Conservation (phyloP, 2,113 vertebrate genomes). For the Prunella himalayana region DNA sequence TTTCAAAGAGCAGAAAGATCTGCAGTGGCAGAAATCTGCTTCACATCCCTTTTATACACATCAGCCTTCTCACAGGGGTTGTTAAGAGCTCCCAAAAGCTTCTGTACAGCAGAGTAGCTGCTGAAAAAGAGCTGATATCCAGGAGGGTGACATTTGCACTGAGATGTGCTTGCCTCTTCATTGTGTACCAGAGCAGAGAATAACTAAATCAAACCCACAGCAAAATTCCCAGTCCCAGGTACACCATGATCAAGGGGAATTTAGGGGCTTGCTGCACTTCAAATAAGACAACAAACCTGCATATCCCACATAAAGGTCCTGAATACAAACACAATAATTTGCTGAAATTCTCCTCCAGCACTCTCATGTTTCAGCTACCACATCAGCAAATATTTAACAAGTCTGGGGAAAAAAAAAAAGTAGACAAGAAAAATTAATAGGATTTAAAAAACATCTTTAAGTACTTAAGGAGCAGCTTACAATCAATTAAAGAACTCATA, state of each 20-base stretch:
- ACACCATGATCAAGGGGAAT: not conserved
- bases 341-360: not conserved
- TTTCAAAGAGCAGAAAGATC: not conserved
- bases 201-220: not conserved
- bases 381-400: slow-evolving; percentile 1
- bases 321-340: not conserved
- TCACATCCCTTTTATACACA: not conserved
- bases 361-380: accelerated
- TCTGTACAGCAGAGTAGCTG: not conserved
- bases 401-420: not conserved
- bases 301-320: not conserved
- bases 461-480: slow-evolving; percentile 43
- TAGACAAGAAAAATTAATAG: not conserved
- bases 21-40: not conserved
- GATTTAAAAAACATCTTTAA: not conserved
- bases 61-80: not conserved
- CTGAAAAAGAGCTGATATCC: not conserved
- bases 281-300: not conserved
- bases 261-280: not conserved
- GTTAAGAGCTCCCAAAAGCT: slow-evolving; percentile 5
- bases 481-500: slow-evolving; percentile 41
- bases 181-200: not conserved
- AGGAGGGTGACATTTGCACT: not conserved
- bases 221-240: not conserved
- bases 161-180: not conserved